These are phyloP conservation scores for Octodon degus DNA, from an alignment of 2,113 vertebrate genomes.

Conservation along the genomic window DNA sequence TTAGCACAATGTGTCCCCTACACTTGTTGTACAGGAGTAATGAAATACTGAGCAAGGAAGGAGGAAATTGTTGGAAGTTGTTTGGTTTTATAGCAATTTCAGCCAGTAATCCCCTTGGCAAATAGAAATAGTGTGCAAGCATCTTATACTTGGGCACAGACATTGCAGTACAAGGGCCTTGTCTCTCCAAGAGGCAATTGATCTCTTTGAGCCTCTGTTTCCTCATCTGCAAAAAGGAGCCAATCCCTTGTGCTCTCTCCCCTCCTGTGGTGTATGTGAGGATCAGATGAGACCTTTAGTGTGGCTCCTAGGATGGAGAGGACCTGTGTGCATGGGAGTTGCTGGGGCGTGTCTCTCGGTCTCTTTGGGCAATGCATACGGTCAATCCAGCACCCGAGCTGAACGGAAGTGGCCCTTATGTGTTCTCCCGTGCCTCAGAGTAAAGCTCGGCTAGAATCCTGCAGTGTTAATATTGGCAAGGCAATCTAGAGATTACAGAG, in stretches of 20 bases:
- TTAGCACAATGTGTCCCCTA: background rate
- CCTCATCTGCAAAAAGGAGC: background rate
- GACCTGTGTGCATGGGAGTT: background rate
- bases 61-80: background rate
- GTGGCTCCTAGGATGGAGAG: background rate
- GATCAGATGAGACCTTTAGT: background rate
- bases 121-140: slow-evolving; percentile 31
- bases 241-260: background rate
- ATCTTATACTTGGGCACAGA: background rate
- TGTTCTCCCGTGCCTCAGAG: background rate
- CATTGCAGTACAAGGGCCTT: background rate
- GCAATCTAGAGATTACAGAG: slow-evolving; percentile 1
- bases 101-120: background rate
- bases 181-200: background rate
- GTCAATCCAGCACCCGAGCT: background rate
- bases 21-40: background rate
- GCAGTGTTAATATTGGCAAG: background rate
- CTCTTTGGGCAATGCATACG: background rate
- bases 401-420: background rate
- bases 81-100: slow-evolving; percentile 15
- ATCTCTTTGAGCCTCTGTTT: slow-evolving; percentile 23
- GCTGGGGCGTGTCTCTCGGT: background rate
- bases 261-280: background rate
- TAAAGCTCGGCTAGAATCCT: background rate
- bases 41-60: background rate